phyloP scores from a whole-genome alignment of 1,140 invertebrate species.

The Eupristina koningsbergeri region DNA sequence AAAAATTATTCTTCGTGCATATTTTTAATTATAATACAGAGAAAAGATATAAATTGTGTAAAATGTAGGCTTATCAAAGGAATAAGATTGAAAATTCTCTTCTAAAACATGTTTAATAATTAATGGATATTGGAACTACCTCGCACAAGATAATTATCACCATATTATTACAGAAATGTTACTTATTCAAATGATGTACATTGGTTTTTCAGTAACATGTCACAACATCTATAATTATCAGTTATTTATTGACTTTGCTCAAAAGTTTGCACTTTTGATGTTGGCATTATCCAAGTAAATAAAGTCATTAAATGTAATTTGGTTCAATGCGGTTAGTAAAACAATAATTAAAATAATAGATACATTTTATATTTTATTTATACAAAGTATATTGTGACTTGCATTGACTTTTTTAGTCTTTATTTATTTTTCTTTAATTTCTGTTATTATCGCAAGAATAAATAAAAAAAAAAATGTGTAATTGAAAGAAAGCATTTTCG shows the following conservation, averaged over 20 bases:
- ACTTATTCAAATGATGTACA: background rate
- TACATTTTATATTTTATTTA: too few relatives aligned
- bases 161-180: background rate
- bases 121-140: background rate
- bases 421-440: too few relatives aligned
- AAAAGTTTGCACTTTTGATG: background rate
- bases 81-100: background rate
- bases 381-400: background rate
- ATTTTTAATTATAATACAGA: background rate
- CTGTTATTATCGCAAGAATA: too few relatives aligned
- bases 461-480: too few relatives aligned
- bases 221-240: background rate
- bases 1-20: background rate
- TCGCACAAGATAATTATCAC: background rate
- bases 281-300: background rate
- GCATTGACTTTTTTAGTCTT: too few relatives aligned
- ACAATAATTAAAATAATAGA: too few relatives aligned
- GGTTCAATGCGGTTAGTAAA: too few relatives aligned
- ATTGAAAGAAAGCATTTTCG: too few relatives aligned
- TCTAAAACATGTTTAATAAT: background rate
- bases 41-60: constrained; percentile 26
- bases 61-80: constrained; percentile 13
- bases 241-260: background rate
- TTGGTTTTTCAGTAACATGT: background rate
- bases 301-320: too few relatives aligned